These are phyloP conservation scores for Megalonaias nervosa DNA, from an alignment of 1,140 invertebrate species.

Conservation along the genomic window DNA sequence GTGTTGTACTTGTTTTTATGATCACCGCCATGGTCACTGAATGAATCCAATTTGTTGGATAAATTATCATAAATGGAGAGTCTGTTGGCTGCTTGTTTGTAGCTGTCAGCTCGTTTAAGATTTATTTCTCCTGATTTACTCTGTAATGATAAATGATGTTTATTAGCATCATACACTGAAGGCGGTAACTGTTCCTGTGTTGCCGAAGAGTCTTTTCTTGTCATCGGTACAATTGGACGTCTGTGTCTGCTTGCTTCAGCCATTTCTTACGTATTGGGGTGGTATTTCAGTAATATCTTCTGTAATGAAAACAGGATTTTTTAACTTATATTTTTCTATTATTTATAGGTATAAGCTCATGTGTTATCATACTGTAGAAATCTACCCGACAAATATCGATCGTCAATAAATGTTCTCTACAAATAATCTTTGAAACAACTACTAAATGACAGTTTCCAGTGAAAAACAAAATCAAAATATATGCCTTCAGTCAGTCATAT, in stretches of 20 bases:
- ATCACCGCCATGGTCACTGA: background rate
- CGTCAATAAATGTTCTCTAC: no score
- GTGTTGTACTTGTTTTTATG: slow-evolving; percentile 28
- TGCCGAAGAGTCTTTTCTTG: slow-evolving; percentile 24
- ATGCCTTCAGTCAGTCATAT: no score
- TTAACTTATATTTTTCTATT: no score
- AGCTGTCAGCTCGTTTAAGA: slow-evolving; percentile 22
- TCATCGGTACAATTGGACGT: slow-evolving; percentile 22
- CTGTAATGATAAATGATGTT: background rate
- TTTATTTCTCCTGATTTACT: slow-evolving; percentile 1
- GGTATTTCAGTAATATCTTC: no score
- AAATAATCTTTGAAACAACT: no score
- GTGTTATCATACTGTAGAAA: no score
- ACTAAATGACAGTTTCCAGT: no score
- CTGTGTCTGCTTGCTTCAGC: background rate
- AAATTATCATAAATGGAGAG: slow-evolving; percentile 5
- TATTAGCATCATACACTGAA: background rate
- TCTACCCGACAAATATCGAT: no score
- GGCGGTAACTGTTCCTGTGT: background rate
- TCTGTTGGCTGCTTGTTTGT: slow-evolving; percentile 23
- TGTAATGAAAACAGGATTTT: no score
- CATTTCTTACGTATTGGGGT: no score
- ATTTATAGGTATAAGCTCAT: no score
- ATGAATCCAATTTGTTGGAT: background rate
- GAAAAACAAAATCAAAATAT: no score